Conservation (phyloP, 2,888 invertebrate genomes). For the Acrocyrtus sp. region DNA sequence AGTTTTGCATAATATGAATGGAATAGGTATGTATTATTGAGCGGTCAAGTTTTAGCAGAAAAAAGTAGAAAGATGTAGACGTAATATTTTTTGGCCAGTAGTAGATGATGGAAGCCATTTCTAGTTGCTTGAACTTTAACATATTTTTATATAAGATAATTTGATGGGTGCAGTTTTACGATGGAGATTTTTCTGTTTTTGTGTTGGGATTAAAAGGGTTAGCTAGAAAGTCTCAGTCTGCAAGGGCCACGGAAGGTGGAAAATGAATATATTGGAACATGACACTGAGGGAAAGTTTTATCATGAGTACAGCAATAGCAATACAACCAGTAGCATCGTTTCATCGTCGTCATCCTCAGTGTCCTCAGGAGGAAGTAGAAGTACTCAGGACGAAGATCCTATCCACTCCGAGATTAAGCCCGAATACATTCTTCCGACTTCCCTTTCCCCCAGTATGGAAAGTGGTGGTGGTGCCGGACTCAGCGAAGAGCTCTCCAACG, state of each 20-base stretch:
- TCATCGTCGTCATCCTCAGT: conserved; percentile 4
- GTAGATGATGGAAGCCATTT: background rate
- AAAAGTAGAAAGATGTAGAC: background rate
- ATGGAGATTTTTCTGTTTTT: no score
- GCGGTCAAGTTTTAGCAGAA: no score
- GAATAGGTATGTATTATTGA: no score
- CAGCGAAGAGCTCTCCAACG: background rate
- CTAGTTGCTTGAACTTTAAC: background rate
- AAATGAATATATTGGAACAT: conserved; percentile 60
- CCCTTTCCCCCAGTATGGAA: conserved; percentile 22
- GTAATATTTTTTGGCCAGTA: background rate
- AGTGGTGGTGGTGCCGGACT: background rate
- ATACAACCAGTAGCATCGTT: conserved; percentile 14
- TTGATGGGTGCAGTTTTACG: no score
- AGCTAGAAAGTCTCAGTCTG: conserved; percentile 16
- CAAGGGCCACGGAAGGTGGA: conserved; percentile 47
- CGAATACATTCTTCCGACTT: background rate
- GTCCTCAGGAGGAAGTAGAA: background rate
- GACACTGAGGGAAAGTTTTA: conserved; percentile 55
- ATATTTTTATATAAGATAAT: background rate
- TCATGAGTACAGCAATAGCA: conserved; percentile 46
- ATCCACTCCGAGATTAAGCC: background rate
- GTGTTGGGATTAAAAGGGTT: background rate
- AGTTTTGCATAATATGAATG: background rate
- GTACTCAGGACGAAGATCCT: background rate